These are phyloP conservation scores for Salarias fasciatus DNA, from an alignment of 2,797 vertebrate genomes.

Conservation along the genomic window DNA sequence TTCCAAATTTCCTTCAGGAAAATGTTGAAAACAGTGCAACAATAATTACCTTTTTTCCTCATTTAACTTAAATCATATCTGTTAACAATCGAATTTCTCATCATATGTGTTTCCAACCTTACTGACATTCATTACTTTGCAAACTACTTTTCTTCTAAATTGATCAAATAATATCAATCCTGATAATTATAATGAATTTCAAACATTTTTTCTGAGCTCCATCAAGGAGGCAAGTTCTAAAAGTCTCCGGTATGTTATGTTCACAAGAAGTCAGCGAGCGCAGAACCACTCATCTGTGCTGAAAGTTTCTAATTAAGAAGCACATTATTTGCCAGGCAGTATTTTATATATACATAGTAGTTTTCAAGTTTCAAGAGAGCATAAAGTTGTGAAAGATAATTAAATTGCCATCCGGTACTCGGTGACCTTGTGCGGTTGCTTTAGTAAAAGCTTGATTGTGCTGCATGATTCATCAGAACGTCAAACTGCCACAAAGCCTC, in stretches of 20 bases:
- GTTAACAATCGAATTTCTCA: too few species aligned
- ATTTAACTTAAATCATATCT: too few species aligned
- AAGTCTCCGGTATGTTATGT: background rate
- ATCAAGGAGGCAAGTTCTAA: constrained; percentile 7
- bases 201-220: background rate
- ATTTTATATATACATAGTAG: background rate
- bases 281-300: constrained; percentile 14
- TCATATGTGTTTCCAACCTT: too few species aligned
- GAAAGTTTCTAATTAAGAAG: constrained; percentile 19
- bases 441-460: constrained; percentile 7
- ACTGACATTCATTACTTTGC: too few species aligned
- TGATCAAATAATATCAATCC: too few species aligned
- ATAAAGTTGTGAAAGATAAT: constrained; percentile 7
- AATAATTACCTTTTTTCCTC: too few species aligned
- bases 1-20: too few species aligned
- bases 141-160: too few species aligned
- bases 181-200: too few species aligned
- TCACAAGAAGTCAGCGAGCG: constrained; percentile 12
- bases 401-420: background rate
- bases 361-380: background rate
- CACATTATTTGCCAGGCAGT: background rate
- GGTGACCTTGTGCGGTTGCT: constrained; percentile 9
- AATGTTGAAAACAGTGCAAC: too few species aligned
- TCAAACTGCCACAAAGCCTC: constrained; percentile 2
- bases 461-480: constrained; percentile 9